Base-by-base conservation (phyloP, 2,113 vertebrate species). In the Stegastes partitus region DNA sequence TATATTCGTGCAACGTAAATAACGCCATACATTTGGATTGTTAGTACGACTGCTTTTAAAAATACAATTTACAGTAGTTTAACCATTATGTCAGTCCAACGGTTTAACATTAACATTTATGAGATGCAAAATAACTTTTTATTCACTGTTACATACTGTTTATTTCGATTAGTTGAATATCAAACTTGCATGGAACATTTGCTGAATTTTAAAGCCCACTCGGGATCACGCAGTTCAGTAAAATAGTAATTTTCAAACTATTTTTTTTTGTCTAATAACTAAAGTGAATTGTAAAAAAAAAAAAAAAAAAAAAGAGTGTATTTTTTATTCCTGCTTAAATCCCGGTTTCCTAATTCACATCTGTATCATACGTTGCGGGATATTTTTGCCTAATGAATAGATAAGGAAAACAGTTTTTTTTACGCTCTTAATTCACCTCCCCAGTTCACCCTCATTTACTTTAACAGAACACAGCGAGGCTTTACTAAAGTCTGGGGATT, bases 401-500 rank as follows among this genome's bases (percentile, higher is more conserved):
- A 74, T 49, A 9, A 67, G 53, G 21, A 65, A 34, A 73, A 79
- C 53, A 37, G 39, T 23, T 19, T 28, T 45, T n/a, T 82, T 51
- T 28, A 45, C 50, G 25, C 6, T 64, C 51, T 23, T 66, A 37
- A 57, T 74, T 58, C 69, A 3, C 71, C 61, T 69, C 21, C 42
- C 45, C 47, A n/a, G 76, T 78, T 84, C 78, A 79, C 74, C 74
- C 56, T 71, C 64, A 72, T 87, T 85, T 63, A 63, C 77, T 83
- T 69, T 68, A 74, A 65, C 75, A 81, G 23, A 91, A 87, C 83
- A 87, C 85, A 70, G 55, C 0, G 76, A 55, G 81, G 83, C 57
- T 92, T 85, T 85, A 84, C 58, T 74, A 23, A 88, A 85, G 84
- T 74, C 86, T 62, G 87, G 83, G 83, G 86, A 81, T 90, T 88